These are phyloP conservation scores for Empidonax alnorum DNA, from an alignment of 2,113 vertebrate genomes.

Conservation along the genomic window DNA sequence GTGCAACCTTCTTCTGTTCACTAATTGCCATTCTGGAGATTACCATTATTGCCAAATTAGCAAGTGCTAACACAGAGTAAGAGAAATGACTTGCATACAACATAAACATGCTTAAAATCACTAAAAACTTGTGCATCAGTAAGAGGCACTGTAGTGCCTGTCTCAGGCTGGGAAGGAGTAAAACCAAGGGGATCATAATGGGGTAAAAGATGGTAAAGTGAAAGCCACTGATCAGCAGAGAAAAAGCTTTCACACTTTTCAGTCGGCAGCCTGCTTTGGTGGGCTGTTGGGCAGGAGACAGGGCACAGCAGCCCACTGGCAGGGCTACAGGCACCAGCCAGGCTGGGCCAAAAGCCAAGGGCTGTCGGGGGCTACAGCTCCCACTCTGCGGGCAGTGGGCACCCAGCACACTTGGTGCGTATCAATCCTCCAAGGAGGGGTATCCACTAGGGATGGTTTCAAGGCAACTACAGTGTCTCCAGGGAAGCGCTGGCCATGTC, in stretches of 20 bases:
- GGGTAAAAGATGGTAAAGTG: background rate
- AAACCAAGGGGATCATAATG: background rate
- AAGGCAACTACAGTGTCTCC: accelerated
- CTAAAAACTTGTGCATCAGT: background rate
- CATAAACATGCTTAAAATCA: conserved; percentile 50
- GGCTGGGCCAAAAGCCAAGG: background rate
- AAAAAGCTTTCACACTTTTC: background rate
- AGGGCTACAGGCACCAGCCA: background rate
- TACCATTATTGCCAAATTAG: conserved; percentile 36
- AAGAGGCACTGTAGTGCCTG: background rate
- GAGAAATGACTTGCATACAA: conserved; percentile 21
- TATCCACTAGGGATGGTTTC: accelerated
- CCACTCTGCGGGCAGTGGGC: background rate
- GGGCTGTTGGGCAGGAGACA: background rate
- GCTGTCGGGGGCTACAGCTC: background rate
- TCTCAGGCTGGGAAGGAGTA: background rate
- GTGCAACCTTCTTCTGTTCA: conserved; percentile 55
- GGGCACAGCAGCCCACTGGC: background rate
- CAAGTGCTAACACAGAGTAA: conserved; percentile 26
- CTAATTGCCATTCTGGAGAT: conserved; percentile 62
- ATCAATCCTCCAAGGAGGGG: accelerated
- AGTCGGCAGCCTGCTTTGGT: background rate
- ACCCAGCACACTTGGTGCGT: background rate
- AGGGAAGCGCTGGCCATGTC: background rate
- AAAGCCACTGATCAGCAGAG: background rate